Evolutionary conservation across 2,797 vertebrate genomes (phyloP), one percentile per base, ranked within the genome.

Genomic region (Cossypha heuglini): DNA sequence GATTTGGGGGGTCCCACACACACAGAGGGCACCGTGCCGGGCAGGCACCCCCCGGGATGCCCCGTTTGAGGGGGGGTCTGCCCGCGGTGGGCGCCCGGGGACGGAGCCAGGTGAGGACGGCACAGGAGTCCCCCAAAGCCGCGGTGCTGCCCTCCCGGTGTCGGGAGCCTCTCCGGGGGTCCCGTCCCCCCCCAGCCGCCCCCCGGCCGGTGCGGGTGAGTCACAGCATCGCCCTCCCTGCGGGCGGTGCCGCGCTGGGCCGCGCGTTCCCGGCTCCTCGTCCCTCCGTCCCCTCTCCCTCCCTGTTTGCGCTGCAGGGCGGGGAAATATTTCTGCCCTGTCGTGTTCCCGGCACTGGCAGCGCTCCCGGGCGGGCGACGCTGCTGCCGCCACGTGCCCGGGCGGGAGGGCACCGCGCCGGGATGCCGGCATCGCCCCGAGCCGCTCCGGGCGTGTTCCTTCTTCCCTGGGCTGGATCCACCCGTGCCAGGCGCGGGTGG

Each of bases 261-360:
- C 63, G 38, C n/a, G 20, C 42, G 8, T 62, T 68, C 77, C 54
- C 15, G 15, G 3, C 9, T 33, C 81, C 52, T 20, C 84, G 85
- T 31, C 40, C 63, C 88, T 33, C 71, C 61, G 77, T 49, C 52
- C 66, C 59, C 20, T 55, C 66, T 68, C 87, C 81, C 46, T 64
- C 87, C 74, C 63, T 87, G 94, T 94, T 95, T 97, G 93, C 80
- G 84, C 92, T 95, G 78, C 74, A 72, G 96, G 96, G 94, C 38
- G 88, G 93, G 95, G 96, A 95, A 95, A 90, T 91, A 86, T 51
- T 89, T 95, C 42, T 68, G 82, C 79, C 67, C 61, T 54, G 71
- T 59, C 63, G 69, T 79, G 46, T 81, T 91, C 42, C 40, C 29
- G 52, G 73, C 66, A 1, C 42, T 95, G 94, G 94, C 94, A 61